Base-by-base conservation (phyloP, 2,888 invertebrate species). In the Helobdella robusta region DNA sequence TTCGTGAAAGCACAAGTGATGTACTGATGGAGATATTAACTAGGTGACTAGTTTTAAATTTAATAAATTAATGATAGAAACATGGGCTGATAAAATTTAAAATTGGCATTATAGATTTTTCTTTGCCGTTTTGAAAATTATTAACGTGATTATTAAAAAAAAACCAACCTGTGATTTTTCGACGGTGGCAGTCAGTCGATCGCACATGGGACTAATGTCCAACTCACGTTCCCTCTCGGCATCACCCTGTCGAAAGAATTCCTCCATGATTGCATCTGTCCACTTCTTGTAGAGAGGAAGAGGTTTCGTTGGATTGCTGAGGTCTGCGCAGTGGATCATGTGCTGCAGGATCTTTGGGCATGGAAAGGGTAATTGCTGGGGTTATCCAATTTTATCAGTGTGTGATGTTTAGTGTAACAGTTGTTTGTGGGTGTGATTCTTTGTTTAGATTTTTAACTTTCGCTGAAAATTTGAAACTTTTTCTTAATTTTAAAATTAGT, bases 161-260 rank as follows among this genome's bases (percentile, higher is more conserved):
- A 8, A 40, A n/a, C 44, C 44, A 11, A 67, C 67, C 64, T 68
- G 97, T 75, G 94, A 89, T 83, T 97, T 97, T 82, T 97, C 97
- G 78, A 98, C 89, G 40, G 94, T 94, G 61, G 95, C 89, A 77
- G 91, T 94, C 77, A 89, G 89, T 73, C 95, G 85, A 82, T 98
- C 97, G 81, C 98, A 98, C 98, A 98, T 98, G 30, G 98, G 94
- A 79, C 93, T 93, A 73, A 98, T 91, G 77, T 97, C 95, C 85
- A 97, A 86, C 74, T 92, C 91, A 73, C 88, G 87, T 74, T 93
- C 92, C 72, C 91, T 85, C 80, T 98, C 98, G 72, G 89, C 86
- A 79, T 97, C 97, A 65, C 97, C 97, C 82, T 98, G 97, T 73
- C 88, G 86, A 86, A 95, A 97, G 85, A 97, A 97, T 81, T 98